Conservation (phyloP, 2,797 vertebrate species). For the Graptemys geographica region DNA sequence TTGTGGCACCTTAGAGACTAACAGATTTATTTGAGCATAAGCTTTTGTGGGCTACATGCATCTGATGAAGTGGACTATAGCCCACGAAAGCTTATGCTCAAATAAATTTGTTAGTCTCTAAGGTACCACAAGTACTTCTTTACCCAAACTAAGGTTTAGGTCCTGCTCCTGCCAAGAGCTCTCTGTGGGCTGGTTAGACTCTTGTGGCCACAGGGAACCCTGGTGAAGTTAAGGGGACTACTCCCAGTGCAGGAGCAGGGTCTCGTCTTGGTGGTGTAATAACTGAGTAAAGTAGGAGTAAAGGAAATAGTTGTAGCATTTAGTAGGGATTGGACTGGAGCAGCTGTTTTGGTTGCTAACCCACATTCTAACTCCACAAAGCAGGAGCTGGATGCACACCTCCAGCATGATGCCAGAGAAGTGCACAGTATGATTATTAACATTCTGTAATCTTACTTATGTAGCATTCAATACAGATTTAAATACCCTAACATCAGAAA, state of each 20-base stretch:
- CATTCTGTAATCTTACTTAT: rapidly evolving
- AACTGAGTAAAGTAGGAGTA: neutral
- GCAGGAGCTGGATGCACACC: neutral
- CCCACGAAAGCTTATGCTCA: too few relatives aligned
- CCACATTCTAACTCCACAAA: neutral
- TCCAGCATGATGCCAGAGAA: rapidly evolving
- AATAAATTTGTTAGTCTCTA: too few relatives aligned
- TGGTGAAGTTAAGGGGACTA: neutral
- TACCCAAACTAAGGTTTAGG: neutral
- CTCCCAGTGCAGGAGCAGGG: neutral
- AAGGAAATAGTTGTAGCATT: neutral
- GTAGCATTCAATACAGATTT: neutral
- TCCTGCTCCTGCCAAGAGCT: neutral
- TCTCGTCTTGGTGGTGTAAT: neutral
- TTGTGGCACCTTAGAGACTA: too few relatives aligned
- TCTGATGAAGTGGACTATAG: too few relatives aligned
- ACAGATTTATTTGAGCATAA: too few relatives aligned
- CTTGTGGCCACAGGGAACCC: neutral
- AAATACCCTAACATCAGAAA: rapidly evolving
- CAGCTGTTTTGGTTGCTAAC: rapidly evolving
- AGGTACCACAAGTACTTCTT: too few relatives aligned
- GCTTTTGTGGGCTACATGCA: too few relatives aligned
- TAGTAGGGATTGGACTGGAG: neutral
- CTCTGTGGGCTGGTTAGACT: neutral
- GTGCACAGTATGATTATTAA: rapidly evolving